Conservation (phyloP, 2,113 vertebrate species). For the Hippocampus abdominalis region DNA sequence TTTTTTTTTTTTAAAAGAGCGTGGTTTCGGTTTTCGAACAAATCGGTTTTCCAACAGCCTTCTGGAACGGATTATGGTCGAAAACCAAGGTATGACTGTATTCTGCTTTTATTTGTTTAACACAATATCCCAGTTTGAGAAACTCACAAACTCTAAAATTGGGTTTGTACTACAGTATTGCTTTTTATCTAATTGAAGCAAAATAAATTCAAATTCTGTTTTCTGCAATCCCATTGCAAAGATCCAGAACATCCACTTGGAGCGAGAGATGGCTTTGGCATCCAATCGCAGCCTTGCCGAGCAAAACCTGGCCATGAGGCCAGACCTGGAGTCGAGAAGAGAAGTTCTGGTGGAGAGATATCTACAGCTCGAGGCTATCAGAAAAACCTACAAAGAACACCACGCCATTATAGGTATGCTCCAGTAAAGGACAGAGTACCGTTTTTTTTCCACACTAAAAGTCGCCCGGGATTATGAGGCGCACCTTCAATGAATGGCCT, state of each 20-base stretch:
- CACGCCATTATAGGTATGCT: slow-evolving; percentile 63
- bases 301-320: slow-evolving; percentile 85
- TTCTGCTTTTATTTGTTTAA: too few species aligned
- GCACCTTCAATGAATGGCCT: too few species aligned
- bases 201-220: background rate
- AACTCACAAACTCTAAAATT: too few species aligned
- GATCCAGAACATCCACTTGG: slow-evolving; percentile 92
- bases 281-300: slow-evolving; percentile 92
- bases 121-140: too few species aligned
- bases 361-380: slow-evolving; percentile 76
- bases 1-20: too few species aligned
- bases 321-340: slow-evolving; percentile 77
- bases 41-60: too few species aligned
- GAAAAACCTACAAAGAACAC: slow-evolving; percentile 62
- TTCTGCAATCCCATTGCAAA: slow-evolving; percentile 35
- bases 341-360: slow-evolving; percentile 79
- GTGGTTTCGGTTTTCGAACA: too few species aligned
- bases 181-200: background rate
- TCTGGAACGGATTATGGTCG: too few species aligned
- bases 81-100: too few species aligned
- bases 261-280: slow-evolving; percentile 89
- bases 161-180: background rate
- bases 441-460: too few species aligned
- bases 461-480: too few species aligned
- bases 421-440: background rate